Evolutionary conservation across 2,113 vertebrate species (phyloP).

Genomic region (Nothobranchius kuhntae): DNA sequence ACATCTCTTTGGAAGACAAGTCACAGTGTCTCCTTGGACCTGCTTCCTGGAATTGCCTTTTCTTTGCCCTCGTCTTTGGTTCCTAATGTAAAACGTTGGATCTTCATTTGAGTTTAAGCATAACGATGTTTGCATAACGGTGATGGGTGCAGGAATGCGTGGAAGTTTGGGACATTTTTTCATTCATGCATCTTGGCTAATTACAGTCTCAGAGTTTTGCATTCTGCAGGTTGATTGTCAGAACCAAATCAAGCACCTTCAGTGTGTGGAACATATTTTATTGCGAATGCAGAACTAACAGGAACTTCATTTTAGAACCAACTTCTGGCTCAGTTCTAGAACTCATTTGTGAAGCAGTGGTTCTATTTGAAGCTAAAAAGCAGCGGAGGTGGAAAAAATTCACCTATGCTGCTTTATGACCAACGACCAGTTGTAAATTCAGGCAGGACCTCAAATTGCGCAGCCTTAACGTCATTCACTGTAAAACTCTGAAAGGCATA

Average conservation of each 20-base stretch:
- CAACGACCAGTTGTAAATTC: conserved; percentile 9
- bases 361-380: not conserved
- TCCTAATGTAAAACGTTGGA: too few species aligned
- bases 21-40: conserved; percentile 49
- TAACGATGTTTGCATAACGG: too few species aligned
- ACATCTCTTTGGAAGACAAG: conserved; percentile 67
- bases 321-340: not conserved
- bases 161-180: not conserved
- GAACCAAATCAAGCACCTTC: too few species aligned
- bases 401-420: not conserved
- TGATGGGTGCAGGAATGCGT: too few species aligned
- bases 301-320: not conserved
- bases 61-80: conserved; percentile 21
- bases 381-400: not conserved
- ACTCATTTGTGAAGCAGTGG: not conserved
- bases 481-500: not conserved
- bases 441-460: not conserved
- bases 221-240: too few species aligned
- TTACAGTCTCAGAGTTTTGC: too few species aligned
- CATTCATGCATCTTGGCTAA: too few species aligned
- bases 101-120: too few species aligned
- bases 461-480: not conserved
- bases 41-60: conserved; percentile 44
- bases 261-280: too few species aligned
- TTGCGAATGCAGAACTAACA: too few species aligned